Conservation (phyloP, 2,888 invertebrate species). For the Chloroclystis v-ata region DNA sequence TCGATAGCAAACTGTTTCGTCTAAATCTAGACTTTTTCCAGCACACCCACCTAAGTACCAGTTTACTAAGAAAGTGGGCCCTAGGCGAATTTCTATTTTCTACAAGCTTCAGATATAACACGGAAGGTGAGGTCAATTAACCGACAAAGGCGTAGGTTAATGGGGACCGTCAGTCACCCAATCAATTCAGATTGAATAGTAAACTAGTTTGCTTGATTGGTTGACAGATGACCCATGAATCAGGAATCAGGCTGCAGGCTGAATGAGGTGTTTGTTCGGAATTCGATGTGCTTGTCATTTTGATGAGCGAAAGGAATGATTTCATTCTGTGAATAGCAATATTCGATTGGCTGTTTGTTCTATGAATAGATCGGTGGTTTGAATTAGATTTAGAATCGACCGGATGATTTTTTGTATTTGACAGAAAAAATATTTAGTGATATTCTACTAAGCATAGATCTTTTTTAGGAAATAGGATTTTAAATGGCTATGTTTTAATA, state of each 20-base stretch:
- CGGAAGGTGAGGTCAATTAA: conserved; percentile 63
- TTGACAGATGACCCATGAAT: too few relatives aligned
- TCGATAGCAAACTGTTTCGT: conserved; percentile 4
- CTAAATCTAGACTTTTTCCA: conserved; percentile 25
- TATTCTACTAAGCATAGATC: too few relatives aligned
- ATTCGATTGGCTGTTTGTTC: background rate
- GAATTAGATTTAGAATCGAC: too few relatives aligned
- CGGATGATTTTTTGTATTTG: too few relatives aligned
- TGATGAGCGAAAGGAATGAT: background rate
- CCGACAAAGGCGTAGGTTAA: conserved; percentile 42
- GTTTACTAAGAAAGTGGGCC: conserved; percentile 63
- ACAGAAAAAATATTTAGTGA: too few relatives aligned
- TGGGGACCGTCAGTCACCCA: conserved; percentile 45
- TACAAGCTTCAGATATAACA: conserved; percentile 64
- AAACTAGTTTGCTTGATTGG: too few relatives aligned
- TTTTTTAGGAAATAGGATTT: too few relatives aligned
- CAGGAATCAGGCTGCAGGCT: too few relatives aligned
- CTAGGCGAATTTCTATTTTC: conserved; percentile 71
- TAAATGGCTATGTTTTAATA: too few relatives aligned
- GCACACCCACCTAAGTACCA: conserved; percentile 52
- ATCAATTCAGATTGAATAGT: conserved; percentile 36
- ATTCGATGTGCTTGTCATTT: conserved; percentile 12
- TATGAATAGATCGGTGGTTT: too few relatives aligned
- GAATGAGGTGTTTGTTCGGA: conserved; percentile 12
- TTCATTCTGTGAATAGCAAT: background rate